A percentile compares a stretch with the other conserved stretches of the same genome.
phyloP scores from a whole-genome alignment of 2,888 invertebrate genomes.

The Eudasyphora cyanicolor region DNA sequence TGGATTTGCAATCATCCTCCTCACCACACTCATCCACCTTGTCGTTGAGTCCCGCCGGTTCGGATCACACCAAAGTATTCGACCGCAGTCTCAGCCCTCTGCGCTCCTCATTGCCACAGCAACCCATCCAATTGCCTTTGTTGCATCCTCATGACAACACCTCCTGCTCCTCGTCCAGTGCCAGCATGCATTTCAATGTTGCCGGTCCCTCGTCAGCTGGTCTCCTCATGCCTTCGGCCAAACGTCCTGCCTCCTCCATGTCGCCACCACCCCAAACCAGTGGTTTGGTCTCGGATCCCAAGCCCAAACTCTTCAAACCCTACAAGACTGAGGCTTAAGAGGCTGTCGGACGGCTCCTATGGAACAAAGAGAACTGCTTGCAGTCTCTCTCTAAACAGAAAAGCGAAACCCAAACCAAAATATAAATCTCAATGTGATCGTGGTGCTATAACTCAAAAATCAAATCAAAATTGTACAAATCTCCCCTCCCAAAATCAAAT shows the following conservation, averaged over 20 bases:
- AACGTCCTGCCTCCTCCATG: slow-evolving; percentile 71
- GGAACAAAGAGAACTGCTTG: slow-evolving; percentile 42
- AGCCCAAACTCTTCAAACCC: slow-evolving; percentile 88
- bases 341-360: neutral
- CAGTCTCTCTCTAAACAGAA: slow-evolving; percentile 36
- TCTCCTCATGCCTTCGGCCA: slow-evolving; percentile 72
- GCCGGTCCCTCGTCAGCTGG: slow-evolving; percentile 68
- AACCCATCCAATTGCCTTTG: slow-evolving; percentile 47
- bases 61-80: slow-evolving; percentile 79
- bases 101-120: slow-evolving; percentile 25
- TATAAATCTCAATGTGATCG: slow-evolving; percentile 58
- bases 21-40: slow-evolving; percentile 79
- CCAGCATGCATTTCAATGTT: slow-evolving; percentile 37
- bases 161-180: slow-evolving; percentile 42
- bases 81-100: slow-evolving; percentile 76
- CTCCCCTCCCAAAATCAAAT: slow-evolving; percentile 63
- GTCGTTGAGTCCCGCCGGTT: slow-evolving; percentile 79
- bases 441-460: slow-evolving; percentile 60
- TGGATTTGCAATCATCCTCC: slow-evolving; percentile 78
- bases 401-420: slow-evolving; percentile 33
- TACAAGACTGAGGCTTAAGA: slow-evolving; percentile 83
- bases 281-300: slow-evolving; percentile 74
- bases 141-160: slow-evolving; percentile 51
- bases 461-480: slow-evolving; percentile 72
- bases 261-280: slow-evolving; percentile 74